Base-by-base conservation (phyloP, 2,888 invertebrate species). In the Harmothoe impar region DNA sequence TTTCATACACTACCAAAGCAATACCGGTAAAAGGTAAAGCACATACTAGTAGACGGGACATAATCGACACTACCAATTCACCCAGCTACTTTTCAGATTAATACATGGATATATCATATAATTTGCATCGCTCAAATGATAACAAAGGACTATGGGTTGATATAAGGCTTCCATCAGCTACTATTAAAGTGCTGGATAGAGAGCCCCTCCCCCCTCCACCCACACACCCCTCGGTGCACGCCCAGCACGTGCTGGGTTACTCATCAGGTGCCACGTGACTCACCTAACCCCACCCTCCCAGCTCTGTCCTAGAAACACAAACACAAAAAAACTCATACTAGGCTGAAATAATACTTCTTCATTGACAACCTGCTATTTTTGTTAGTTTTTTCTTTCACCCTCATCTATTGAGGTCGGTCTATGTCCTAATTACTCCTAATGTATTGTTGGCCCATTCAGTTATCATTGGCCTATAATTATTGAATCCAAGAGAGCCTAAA, bases 221-320 rank as follows among this genome's bases (percentile, higher is more conserved):
- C 62, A 12, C 72, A 25, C 29, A 0, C 29, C 72, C 29, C 15
- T 23, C 5, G 29, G 5, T 29, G 29, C 72, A 20, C 62, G 3
- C 23, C 62, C 62, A 72, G 72, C 72, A 72, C 72, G n/a, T 23
- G 72, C 15, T 72, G 15, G n/a, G 29, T 72, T 72, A 72, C 72
- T 72, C 72, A 72, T 72, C 72, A 72, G 72, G 72, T 72, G 29
- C 72, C 72, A 72, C 72, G 31, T 72, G 72, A 72, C 29, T 72
- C 72, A 72, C 72, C 72, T 72, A 7, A 25, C 5, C 20, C 72
- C 72, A 29, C 72, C 72, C 20, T n/a, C 29, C 72, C 1, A 5
- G 72, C 72, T 72, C 31, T 25, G 29, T 72, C n/a, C 72, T 72
- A n/a, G 29, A 72, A 29, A 72, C 72, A 72, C 25, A 72, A 72